Base-by-base conservation (phyloP, 2,113 vertebrate genomes). In the Protomyctophum bolini region DNA sequence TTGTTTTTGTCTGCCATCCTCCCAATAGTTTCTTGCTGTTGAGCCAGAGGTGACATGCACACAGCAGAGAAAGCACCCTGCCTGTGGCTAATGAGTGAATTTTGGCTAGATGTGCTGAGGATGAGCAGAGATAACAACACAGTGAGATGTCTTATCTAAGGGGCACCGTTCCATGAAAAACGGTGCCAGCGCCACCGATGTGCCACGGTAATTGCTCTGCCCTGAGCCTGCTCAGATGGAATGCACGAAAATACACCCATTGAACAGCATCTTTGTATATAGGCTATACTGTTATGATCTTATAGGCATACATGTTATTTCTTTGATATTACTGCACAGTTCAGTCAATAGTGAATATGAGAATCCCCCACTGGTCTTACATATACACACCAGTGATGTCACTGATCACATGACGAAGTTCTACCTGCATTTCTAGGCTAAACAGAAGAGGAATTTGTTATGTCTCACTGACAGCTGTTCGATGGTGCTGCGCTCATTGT, bases 71-170 rank as follows among this genome's bases (percentile, higher is more conserved):
- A 67, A 9, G 59, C 4, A 50, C 11, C 51, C 50, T 68, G 67
- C 15, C 62, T 69, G 83, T 70, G 76, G 12, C 56, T 54, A 49
- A n/a, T 54, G 52, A 63, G 56, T 9, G 41, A 7, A 58, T 4
- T 10, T 62, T 57, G 72, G 33, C 2, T 62, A 9, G 33, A 50
- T 48, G 8, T 62, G 21, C 68, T 67, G 58, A 57, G 64, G 57
- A 70, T 55, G 58, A 72, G 54, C 9, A 54, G 7, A 60, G 41
- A 70, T 64, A 72, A 77, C 6, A 58, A 52, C 64, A 48, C 54
- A 9, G 33, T 68, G 70, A 68, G 21, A 58, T 8, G 11, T 56
- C n/a, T 60, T 62, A 73, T 80, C 45, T 71, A 8, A 41, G 61
- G 63, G 50, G 49, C 41, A 66, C 6, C 63, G 45, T 61, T 64